phyloP scores from a whole-genome alignment of 2,113 vertebrate species.

The Brachionichthys hirsutus region DNA sequence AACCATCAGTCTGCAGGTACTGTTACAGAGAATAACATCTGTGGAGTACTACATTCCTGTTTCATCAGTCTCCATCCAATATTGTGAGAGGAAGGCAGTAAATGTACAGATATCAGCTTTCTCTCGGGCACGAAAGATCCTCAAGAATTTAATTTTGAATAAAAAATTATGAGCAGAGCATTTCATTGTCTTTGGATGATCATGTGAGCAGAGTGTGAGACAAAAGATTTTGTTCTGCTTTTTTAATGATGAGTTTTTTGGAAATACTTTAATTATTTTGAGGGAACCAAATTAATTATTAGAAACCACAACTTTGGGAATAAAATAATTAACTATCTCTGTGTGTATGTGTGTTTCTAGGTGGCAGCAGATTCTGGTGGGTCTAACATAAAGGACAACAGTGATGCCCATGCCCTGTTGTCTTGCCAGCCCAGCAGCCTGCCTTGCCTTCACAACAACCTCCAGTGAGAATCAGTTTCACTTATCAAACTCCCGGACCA shows the following conservation, averaged over 20 bases:
- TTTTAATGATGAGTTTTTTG: too few species aligned
- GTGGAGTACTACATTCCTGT: too few species aligned
- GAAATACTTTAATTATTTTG: too few species aligned
- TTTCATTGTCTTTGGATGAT: not conserved
- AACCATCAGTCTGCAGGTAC: slow-evolving; percentile 86
- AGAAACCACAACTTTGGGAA: too few species aligned
- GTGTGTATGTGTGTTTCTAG: slow-evolving; percentile 60
- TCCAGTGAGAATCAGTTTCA: slow-evolving; percentile 75
- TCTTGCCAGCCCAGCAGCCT: slow-evolving; percentile 74
- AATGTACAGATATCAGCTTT: slow-evolving; percentile 4
- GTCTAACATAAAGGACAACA: slow-evolving; percentile 77
- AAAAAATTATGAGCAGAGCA: not conserved
- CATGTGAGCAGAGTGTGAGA: not conserved
- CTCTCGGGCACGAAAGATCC: not conserved
- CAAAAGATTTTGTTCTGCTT: too few species aligned
- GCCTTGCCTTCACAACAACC: slow-evolving; percentile 80
- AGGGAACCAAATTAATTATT: too few species aligned
- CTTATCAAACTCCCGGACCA: not conserved
- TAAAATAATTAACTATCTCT: not conserved
- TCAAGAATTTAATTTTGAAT: not conserved
- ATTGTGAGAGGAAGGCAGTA: not conserved
- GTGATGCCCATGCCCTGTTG: slow-evolving; percentile 51
- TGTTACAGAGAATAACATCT: slow-evolving; percentile 4
- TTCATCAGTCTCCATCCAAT: too few species aligned
- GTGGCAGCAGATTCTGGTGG: slow-evolving; percentile 82